Base-by-base conservation (phyloP, 1,140 invertebrate genomes). In the Anastrepha obliqua region DNA sequence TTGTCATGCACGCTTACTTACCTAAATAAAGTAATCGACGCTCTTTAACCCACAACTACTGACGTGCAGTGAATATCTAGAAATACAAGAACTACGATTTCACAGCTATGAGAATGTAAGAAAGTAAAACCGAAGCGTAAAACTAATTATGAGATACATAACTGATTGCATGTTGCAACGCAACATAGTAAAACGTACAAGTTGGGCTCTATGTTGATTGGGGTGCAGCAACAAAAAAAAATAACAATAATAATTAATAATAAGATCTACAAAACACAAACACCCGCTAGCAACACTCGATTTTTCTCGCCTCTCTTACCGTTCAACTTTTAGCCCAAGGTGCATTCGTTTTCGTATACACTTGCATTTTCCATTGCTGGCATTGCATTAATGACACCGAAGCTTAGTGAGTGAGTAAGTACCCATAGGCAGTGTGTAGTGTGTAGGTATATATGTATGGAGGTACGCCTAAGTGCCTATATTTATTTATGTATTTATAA, bases 111-210 rank as follows among this genome's bases (percentile, higher is more conserved):
- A 81, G 74, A 55, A 81, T 81, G 20, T 81, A 81, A 81, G 74
- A 81, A 81, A 81, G 74, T 81, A 81, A 81, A 81, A 81, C 74
- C 11, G 74, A 81, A 81, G 74, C 74, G 74, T 81, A 81, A 81
- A 81, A 81, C 47, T 81, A 81, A 81, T 81, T 81, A 81, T 81
- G 44, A 81, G 74, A 81, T 81, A 81, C 47, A 42, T 81, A 55
- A 81, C 74, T 81, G 74, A 81, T 81, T 51, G 74, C 51, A 81
- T 81, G 74, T 55, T 81, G 9, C 74, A 81, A 15, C 3, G 74
- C 74, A 81, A 81, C 74, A 81, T 47, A 20, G 42, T 58, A 81
- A 58, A 11, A 29, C 11, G 64, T 29, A 39, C 64, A 67, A 29
- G 3, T 13, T 39, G 20, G 20, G 29, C 2, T 2, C 20, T 39